Evolutionary conservation across 2,113 vertebrate species (phyloP).

Genomic region (Cairina moschata): DNA sequence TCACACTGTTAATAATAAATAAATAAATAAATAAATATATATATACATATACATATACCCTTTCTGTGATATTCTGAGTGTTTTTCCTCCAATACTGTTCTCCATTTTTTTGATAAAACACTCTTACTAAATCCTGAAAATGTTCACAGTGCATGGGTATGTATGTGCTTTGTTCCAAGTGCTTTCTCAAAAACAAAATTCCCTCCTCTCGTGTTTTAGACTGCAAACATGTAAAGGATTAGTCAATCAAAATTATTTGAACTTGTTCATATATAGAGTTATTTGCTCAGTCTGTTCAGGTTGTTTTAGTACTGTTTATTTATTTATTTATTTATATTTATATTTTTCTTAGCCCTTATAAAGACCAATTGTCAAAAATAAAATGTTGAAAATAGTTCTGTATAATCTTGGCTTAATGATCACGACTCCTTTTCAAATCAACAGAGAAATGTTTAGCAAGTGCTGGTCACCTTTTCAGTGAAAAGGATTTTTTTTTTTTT

Average conservation of each 20-base stretch:
- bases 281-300: not conserved
- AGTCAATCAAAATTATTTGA: not conserved
- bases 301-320: not conserved
- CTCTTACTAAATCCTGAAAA: not conserved
- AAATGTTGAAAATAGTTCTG: not conserved
- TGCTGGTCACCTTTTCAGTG: slow-evolving; percentile 2
- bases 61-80: not conserved
- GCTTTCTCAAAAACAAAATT: not conserved
- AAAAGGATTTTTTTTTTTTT: not conserved
- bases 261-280: not conserved
- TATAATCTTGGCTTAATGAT: not conserved
- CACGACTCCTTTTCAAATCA: not conserved
- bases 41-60: not conserved
- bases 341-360: not conserved
- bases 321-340: too few relatives aligned
- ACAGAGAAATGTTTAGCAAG: slow-evolving; percentile 41
- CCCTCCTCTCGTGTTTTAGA: rapidly evolving
- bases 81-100: not conserved
- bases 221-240: not conserved
- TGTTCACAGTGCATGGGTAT: not conserved
- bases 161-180: not conserved
- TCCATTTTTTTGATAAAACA: not conserved
- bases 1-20: not conserved
- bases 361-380: not conserved
- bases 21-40: too few relatives aligned